Conservation (phyloP, 2,113 vertebrate genomes). For the Serilophus lunatus region DNA sequence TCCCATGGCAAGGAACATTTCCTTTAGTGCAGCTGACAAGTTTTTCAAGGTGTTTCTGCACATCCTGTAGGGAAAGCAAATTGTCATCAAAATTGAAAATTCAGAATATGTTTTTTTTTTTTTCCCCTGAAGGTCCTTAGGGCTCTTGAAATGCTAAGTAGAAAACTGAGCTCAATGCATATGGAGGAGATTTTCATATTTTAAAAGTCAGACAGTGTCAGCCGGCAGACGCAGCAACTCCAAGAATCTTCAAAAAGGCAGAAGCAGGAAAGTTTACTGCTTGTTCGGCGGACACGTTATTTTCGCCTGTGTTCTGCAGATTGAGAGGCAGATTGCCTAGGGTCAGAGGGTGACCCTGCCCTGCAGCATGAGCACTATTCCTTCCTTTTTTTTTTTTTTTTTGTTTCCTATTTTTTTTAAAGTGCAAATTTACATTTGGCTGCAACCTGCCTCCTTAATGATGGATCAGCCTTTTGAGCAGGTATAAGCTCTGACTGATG, state of each 20-base stretch:
- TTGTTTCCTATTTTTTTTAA: no score
- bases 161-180: constrained; percentile 52
- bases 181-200: constrained; percentile 64
- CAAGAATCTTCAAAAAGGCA: constrained; percentile 65
- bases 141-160: constrained; percentile 73
- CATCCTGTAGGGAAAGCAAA: constrained; percentile 62
- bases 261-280: constrained; percentile 55
- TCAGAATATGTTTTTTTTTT: constrained; percentile 30
- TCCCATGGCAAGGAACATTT: constrained; percentile 21
- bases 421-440: constrained; percentile 62
- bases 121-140: constrained; percentile 63
- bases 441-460: constrained; percentile 51
- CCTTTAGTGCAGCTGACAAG: constrained; percentile 8
- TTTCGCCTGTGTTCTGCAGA: constrained; percentile 21
- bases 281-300: constrained; percentile 9
- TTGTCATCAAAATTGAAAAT: constrained; percentile 69
- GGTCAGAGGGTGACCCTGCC: constrained; percentile 64
- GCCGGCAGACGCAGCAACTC: constrained; percentile 14
- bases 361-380: constrained; percentile 10
- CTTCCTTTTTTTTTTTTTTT: background rate
- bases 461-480: constrained; percentile 58
- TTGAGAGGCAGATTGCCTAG: constrained; percentile 50
- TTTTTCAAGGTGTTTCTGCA: constrained; percentile 62
- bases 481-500: constrained; percentile 64
- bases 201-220: constrained; percentile 64